Evolutionary conservation across 1,140 invertebrate species (phyloP), one percentile per base, ranked within the genome.

Genomic region (Drosophila malerkotliana): DNA sequence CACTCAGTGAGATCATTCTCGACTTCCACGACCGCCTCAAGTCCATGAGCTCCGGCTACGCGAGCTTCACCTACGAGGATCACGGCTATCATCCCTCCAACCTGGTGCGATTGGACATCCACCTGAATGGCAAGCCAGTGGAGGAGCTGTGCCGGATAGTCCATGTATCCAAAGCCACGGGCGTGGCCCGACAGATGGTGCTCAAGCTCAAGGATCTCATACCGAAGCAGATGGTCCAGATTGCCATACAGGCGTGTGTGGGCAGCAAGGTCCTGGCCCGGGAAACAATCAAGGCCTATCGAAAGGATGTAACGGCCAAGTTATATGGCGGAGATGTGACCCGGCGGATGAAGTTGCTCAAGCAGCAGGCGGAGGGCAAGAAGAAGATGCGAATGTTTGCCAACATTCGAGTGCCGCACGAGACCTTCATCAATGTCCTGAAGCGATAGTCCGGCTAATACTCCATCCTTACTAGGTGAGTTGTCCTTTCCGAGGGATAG

Each of bases 41-140:
- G 92, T 96, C 95, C 18, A 77, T 97, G 10, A 96, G 95, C 14
- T 99, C 98, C 1, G 98, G 98, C 9, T 99, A 98, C 93, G 98
- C 98, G 8, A 98, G 97, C 92, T 99, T 99, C 93, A 98, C 99
- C 93, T 99, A 99, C 92, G 97, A 99, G 93, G 96, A 99, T 92
- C 91, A 95, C 90, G 98, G 96, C 12, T 99, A 96, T 92, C 93
- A 96, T 91, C 52, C 91, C 12, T 95, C 85, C 10, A 72, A 91
- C 72, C 62, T 91, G 49, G 92, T 93, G 32, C 92, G 98, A 95
- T 91, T 99, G 79, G 93, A 94, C 72, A 95, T 98, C 77, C 91
- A 95, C 44, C 91, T 99, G 24, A 99, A 99, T 93, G 96, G 96
- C 8, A 92, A 93, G 1, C 66, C 93, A 49, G 95, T 99, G 0